A percentile compares a stretch with the other conserved stretches of the same genome.
Conservation (phyloP, 2,888 invertebrate genomes). For the Nymphalis urticae region DNA sequence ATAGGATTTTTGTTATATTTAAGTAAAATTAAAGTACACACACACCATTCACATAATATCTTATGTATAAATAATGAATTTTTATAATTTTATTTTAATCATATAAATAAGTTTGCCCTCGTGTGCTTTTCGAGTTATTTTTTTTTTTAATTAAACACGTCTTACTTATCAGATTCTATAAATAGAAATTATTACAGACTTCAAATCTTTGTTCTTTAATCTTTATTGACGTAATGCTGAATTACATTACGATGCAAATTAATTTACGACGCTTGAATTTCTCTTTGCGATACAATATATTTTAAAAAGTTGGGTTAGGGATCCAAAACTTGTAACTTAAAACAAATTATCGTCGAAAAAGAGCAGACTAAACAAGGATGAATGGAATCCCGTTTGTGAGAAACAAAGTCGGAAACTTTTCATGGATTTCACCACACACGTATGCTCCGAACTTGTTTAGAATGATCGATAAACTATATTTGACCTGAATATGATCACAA, state of each 20-base stretch:
- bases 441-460: constrained; percentile 25
- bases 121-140: too few relatives aligned
- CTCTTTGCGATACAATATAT: neutral
- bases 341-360: constrained; percentile 17
- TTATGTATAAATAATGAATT: too few relatives aligned
- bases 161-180: neutral
- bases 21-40: neutral
- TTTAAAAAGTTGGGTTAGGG: constrained; percentile 5
- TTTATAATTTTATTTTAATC: too few relatives aligned
- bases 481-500: neutral
- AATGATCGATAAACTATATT: constrained; percentile 20
- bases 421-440: constrained; percentile 36
- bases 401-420: constrained; percentile 38
- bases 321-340: constrained; percentile 14
- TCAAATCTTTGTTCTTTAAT: neutral
- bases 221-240: neutral
- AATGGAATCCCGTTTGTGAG: constrained; percentile 27
- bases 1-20: neutral
- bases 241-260: constrained; percentile 5
- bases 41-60: too few relatives aligned
- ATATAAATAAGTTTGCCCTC: too few relatives aligned
- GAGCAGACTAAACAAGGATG: constrained; percentile 5
- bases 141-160: neutral
- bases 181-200: neutral
- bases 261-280: constrained; percentile 3